Evolutionary conservation across 1,140 invertebrate genomes (phyloP).

Genomic region (Orchesella cincta): DNA sequence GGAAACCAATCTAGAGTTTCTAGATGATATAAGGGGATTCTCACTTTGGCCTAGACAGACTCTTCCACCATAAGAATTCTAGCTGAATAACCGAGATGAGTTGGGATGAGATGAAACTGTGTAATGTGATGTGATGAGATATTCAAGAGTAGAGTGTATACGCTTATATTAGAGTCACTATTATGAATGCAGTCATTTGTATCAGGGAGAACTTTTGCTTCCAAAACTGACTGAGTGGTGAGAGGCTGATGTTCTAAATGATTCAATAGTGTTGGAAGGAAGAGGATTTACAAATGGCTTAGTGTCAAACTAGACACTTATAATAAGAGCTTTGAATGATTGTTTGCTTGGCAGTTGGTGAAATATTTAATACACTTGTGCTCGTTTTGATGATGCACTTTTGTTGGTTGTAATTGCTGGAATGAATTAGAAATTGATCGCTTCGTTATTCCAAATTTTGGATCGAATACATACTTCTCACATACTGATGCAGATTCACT

Average conservation of each 20-base stretch:
- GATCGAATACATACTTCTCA: too few relatives aligned
- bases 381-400: constrained; percentile 17
- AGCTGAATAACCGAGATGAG: constrained; percentile 3
- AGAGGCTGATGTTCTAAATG: neutral
- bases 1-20: too few relatives aligned
- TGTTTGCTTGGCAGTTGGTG: constrained; percentile 22
- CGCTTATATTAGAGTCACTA: neutral
- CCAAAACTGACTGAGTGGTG: too few relatives aligned
- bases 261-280: neutral
- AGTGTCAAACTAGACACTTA: constrained; percentile 22
- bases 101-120: neutral
- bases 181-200: neutral
- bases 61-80: neutral
- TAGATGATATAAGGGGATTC: neutral
- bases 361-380: constrained; percentile 9
- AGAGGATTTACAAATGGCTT: constrained; percentile 29
- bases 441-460: neutral
- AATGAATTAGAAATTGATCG: constrained; percentile 6
- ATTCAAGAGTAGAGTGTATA: neutral
- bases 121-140: constrained; percentile 12
- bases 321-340: constrained; percentile 15
- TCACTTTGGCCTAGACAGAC: neutral
- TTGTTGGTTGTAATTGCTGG: neutral
- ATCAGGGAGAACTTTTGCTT: too few relatives aligned
- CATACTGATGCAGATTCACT: too few relatives aligned